phyloP scores from a whole-genome alignment of 2,888 invertebrate genomes.

The Brassicogethes aeneus region DNA sequence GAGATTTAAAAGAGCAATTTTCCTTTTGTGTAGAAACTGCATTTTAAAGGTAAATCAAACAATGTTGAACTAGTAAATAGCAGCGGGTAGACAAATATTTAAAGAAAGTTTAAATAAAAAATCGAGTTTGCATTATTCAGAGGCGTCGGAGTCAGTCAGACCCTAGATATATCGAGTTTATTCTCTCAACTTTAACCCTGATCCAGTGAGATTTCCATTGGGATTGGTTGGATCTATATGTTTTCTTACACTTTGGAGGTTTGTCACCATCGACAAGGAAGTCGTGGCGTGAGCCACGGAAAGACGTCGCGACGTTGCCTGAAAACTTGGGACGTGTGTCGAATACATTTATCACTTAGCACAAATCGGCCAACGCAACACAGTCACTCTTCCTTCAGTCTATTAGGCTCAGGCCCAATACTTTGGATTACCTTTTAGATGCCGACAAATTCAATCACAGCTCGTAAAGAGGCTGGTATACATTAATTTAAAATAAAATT shows the following conservation, averaged over 20 bases:
- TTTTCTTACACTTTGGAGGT: conserved; percentile 4
- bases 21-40: too few relatives aligned
- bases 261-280: neutral
- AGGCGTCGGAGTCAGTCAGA: too few relatives aligned
- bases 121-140: neutral
- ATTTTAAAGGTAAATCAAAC: too few relatives aligned
- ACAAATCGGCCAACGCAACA: neutral
- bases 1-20: too few relatives aligned
- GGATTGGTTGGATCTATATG: conserved; percentile 18
- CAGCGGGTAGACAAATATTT: too few relatives aligned
- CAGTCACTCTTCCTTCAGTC: too few relatives aligned
- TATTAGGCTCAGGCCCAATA: neutral
- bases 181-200: neutral
- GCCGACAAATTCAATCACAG: neutral
- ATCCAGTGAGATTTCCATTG: conserved; percentile 12
- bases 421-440: neutral
- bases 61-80: too few relatives aligned
- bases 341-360: conserved; percentile 6
- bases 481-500: too few relatives aligned
- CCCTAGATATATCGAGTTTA: conserved; percentile 1
- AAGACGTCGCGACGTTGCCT: neutral
- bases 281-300: neutral
- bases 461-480: too few relatives aligned
- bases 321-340: conserved; percentile 3
- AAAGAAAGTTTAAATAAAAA: neutral